These are phyloP conservation scores for Bufotes viridis DNA, from an alignment of 2,797 vertebrate species.

Conservation along the genomic window DNA sequence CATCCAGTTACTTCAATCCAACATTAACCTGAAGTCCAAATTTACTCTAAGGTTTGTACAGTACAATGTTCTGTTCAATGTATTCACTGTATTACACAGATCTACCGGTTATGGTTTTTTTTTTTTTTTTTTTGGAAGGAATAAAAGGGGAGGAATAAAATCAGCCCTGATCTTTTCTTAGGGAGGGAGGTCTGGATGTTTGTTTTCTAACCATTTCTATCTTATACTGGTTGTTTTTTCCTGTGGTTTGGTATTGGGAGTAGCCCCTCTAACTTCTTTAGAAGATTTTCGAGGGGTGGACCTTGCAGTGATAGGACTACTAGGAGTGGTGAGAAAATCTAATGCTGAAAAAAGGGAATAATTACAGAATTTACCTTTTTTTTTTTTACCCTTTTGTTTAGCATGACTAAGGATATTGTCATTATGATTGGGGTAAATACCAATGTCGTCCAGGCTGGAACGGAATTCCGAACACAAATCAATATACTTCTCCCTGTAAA, in stretches of 20 bases:
- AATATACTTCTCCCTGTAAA: conserved; percentile 72
- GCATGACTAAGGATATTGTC: conserved; percentile 75
- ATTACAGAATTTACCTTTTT: neutral
- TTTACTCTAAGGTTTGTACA: conserved; percentile 76
- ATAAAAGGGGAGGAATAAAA: too few relatives aligned
- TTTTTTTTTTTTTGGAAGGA: too few relatives aligned
- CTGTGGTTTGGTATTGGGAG: too few relatives aligned
- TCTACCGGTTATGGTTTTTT: too few relatives aligned
- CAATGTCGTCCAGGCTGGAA: conserved; percentile 73
- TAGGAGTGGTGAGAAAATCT: neutral
- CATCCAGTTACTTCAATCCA: conserved; percentile 72
- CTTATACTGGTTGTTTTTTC: too few relatives aligned
- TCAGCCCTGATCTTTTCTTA: too few relatives aligned
- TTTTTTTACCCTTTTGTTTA: conserved; percentile 64
- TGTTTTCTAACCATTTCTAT: too few relatives aligned
- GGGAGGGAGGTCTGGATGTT: too few relatives aligned
- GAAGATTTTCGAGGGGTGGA: neutral
- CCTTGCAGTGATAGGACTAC: neutral
- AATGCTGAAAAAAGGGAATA: neutral
- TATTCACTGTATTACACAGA: too few relatives aligned
- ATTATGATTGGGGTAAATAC: conserved; percentile 81
- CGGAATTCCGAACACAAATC: conserved; percentile 72
- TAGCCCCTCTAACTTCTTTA: neutral
- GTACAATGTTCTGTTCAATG: neutral
- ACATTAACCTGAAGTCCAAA: conserved; percentile 75